phyloP scores from a whole-genome alignment of 30 jellyfish, hydroid and myxozoan genomes.

The Rhopilema esculentum region DNA sequence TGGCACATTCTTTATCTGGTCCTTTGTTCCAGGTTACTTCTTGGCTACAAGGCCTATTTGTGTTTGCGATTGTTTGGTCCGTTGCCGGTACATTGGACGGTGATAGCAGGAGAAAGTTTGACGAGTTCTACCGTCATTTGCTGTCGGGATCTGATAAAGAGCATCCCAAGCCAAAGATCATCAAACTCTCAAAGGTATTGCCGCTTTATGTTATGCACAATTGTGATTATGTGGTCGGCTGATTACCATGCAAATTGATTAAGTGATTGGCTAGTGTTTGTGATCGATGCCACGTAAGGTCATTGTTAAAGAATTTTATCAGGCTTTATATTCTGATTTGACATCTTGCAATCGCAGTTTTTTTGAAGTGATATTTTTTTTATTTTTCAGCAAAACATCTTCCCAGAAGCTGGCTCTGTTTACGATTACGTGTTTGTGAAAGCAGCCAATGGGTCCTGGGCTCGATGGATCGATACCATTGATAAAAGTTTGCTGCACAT shows the following conservation, averaged over 20 bases:
- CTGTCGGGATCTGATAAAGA: constrained; percentile 78
- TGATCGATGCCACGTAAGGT: too few relatives aligned
- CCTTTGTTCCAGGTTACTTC: constrained; percentile 67
- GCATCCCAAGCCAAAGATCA: constrained; percentile 90
- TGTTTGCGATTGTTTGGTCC: constrained; percentile 94
- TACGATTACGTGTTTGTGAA: constrained; percentile 89
- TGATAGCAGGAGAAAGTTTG: constrained; percentile 86
- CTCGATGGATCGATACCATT: constrained; percentile 89
- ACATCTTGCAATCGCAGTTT: not conserved
- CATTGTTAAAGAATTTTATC: too few relatives aligned
- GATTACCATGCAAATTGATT: too few relatives aligned
- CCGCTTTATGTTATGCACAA: too few relatives aligned
- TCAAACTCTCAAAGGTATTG: constrained; percentile 86
- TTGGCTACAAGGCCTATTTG: constrained; percentile 89
- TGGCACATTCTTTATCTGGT: not conserved
- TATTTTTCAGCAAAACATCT: constrained; percentile 80
- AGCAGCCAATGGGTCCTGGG: constrained; percentile 96
- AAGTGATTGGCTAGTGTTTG: too few relatives aligned
- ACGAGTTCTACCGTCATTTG: constrained; percentile 81
- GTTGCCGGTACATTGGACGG: constrained; percentile 93
- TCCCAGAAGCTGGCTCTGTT: constrained; percentile 95
- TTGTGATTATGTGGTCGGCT: too few relatives aligned
- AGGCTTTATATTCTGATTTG: too few relatives aligned
- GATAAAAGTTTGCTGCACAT: constrained; percentile 81
- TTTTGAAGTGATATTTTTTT: not conserved